These are phyloP conservation scores for Andrena haemorrhoa DNA, from an alignment of 2,888 invertebrate genomes.

Conservation along the genomic window DNA sequence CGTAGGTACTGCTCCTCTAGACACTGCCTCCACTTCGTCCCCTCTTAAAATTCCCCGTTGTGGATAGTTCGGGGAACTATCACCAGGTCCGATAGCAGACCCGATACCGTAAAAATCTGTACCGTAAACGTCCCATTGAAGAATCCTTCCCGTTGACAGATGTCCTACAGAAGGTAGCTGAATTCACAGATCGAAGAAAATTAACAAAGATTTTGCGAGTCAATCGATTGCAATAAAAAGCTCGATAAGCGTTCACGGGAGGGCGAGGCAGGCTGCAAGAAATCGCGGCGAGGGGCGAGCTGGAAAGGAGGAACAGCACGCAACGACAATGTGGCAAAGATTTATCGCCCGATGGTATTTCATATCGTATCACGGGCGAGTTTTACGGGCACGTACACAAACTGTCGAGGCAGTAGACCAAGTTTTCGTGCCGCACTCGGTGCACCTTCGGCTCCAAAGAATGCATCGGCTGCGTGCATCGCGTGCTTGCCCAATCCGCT, in stretches of 20 bases:
- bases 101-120: too few relatives aligned
- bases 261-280: constrained; percentile 26
- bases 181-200: neutral
- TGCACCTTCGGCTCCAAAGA: constrained; percentile 21
- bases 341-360: constrained; percentile 79
- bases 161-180: neutral
- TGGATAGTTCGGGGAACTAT: too few relatives aligned
- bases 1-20: too few relatives aligned
- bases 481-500: constrained; percentile 33
- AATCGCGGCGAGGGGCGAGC: constrained; percentile 36
- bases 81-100: too few relatives aligned
- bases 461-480: constrained; percentile 39
- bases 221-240: constrained; percentile 40
- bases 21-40: too few relatives aligned
- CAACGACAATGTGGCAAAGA: constrained; percentile 78
- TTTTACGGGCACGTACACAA: constrained; percentile 72
- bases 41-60: too few relatives aligned
- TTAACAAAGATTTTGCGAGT: constrained; percentile 29
- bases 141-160: too few relatives aligned
- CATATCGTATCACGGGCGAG: constrained; percentile 73
- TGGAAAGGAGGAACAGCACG: constrained; percentile 59
- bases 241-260: constrained; percentile 11
- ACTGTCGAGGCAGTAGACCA: constrained; percentile 22
- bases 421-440: constrained; percentile 30
- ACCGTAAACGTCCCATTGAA: too few relatives aligned